Evolutionary conservation across 2,888 invertebrate species (phyloP), one percentile per base, ranked within the genome.

Genomic region (Ormyrus pomaceus): DNA sequence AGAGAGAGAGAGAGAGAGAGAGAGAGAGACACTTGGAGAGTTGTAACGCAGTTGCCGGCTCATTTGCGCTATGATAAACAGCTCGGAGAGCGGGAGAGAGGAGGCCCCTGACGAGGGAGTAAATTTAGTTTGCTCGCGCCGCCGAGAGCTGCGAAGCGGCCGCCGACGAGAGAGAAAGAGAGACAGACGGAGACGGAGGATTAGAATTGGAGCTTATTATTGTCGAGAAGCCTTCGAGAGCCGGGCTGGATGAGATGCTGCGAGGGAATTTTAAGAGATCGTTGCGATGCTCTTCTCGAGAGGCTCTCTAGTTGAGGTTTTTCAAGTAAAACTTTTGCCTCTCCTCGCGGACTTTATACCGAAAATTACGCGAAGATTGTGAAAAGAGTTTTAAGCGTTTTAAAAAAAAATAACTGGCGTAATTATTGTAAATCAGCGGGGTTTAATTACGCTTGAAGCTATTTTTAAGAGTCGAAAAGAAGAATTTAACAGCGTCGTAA

Each of bases 21-120:
- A 19, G 8, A 13, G 68, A 59, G 51, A 6, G 68, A 68, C 59
- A 75, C 75, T 45, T 56, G 19, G 75, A 75, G 59, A 75, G 69
- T 46, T 51, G 9, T 10, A 46, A 65, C 46, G 74, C 56, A 68
- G 70, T 65, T 61, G 71, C 75, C 80, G 65, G 70, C 80, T 80
- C 77, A 74, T 80, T 80, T 77, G 70, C 73, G 48, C 53, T 48
- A 50, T 77, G 80, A 80, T 70, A 70, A 80, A 80, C 69, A 65
- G 73, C 77, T 64, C 59, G n/a, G 45, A 13, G 34, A 4, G 55
- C 6, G 13, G 7, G 19, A 10, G 50, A 66, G 66, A 5, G 10
- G 34, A 19, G 56, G 61, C 59, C 56, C 59, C 68, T 56, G 62
- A 62, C 79, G 69, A 64, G 64, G 71, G 75, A 71, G 65, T 80